Conservation (phyloP, 2,797 vertebrate genomes). For the Zalophus californianus region DNA sequence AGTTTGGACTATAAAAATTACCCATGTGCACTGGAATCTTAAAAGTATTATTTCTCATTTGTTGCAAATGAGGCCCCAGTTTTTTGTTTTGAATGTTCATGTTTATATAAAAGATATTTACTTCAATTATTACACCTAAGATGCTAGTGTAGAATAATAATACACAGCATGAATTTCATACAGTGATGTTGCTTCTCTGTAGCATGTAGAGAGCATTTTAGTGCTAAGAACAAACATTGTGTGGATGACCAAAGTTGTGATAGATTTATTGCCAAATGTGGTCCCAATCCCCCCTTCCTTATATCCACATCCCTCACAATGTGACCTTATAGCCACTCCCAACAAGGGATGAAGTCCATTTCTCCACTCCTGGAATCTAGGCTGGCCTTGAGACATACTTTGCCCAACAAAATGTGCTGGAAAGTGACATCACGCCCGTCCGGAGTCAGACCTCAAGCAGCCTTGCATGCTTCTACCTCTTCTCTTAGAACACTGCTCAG, state of each 20-base stretch:
- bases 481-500: not conserved
- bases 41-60: not conserved
- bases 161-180: not conserved
- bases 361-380: not conserved
- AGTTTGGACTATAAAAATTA: not conserved
- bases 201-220: not conserved
- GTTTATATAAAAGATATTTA: not conserved
- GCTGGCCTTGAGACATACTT: not conserved
- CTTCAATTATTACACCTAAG: not conserved
- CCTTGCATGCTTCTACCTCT: not conserved
- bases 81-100: not conserved
- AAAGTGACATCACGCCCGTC: not conserved
- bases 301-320: not conserved
- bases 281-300: not conserved
- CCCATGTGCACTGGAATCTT: not conserved
- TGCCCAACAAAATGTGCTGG: not conserved
- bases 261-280: not conserved
- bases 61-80: not conserved
- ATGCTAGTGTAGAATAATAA: not conserved
- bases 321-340: not conserved
- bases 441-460: not conserved
- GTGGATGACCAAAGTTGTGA: not conserved
- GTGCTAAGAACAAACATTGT: not conserved
- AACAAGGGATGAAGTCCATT: not conserved
- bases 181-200: not conserved